Evolutionary conservation across 2,113 vertebrate genomes (phyloP), one percentile per base, ranked within the genome.

Genomic region (Oryzias melastigma): DNA sequence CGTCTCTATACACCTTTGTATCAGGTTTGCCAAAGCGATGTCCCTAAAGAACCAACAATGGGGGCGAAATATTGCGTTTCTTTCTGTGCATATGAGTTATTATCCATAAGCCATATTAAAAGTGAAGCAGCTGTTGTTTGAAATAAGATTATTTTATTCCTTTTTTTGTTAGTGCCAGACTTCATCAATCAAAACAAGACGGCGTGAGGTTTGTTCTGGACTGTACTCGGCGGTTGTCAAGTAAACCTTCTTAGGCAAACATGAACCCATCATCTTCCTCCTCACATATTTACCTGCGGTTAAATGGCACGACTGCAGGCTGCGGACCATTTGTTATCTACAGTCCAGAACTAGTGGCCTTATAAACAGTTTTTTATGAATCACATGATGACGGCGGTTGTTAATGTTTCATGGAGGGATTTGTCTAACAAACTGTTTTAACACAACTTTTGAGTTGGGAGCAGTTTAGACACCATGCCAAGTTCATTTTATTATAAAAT

Each of bases 191-290:
- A 65, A 60, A 59, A 58, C 29, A 48, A 63, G 54, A 51, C 40
- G 47, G 47, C 14, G 52, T 27, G 25, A 27, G 29, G 15, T 67
- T 63, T 4, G 15, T 17, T 20, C 46, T 35, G 53, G 43, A 40
- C 49, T 63, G 42, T 77, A 65, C 73, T 66, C 60, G 56, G 19
- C 5, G 22, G 67, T 83, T 80, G 60, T 65, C 47, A 42, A 63
- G 75, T 66, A 27, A 71, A 77, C 54, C 57, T 65, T 52, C 35
- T 66, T 16, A 51, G 55, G 71, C 72, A 88, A 85, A 85, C 68
- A 82, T 45, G 76, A 67, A 75, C 25, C 50, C 70, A 79, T 85
- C 60, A 65, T 70, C 60, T 64, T 48, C 51, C 52, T 52, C 29
- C 52, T 52, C 29, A 49, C 19, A 58, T 82, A 70, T 86, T 86